phyloP scores from a whole-genome alignment of 2,113 vertebrate species.

The Sitta europaea region DNA sequence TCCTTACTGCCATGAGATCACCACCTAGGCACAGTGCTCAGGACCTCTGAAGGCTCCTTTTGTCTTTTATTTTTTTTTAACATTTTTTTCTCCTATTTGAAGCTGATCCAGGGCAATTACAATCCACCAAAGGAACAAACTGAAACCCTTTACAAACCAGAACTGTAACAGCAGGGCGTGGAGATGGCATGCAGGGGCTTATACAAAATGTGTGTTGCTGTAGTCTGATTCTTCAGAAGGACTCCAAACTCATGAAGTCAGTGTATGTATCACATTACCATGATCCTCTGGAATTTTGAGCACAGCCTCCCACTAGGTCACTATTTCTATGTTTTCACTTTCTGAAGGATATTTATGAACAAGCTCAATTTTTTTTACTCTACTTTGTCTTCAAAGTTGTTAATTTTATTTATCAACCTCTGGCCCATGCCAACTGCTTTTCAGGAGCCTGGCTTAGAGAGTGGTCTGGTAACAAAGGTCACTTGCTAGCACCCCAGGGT shows the following conservation, averaged over 20 bases:
- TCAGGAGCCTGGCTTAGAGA: neutral
- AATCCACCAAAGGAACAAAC: neutral
- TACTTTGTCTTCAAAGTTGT: neutral
- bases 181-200: neutral
- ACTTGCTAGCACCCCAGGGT: neutral
- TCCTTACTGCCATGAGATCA: constrained; percentile 28
- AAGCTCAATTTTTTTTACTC: neutral
- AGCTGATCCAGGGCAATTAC: neutral
- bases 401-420: neutral
- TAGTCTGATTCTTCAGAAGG: neutral
- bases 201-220: neutral
- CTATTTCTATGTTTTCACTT: neutral
- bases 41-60: neutral
- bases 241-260: neutral
- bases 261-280: neutral
- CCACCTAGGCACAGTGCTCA: neutral
- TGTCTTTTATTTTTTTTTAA: neutral
- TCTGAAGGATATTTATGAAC: neutral
- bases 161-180: accelerated
- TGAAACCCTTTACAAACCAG: neutral
- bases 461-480: neutral
- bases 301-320: neutral
- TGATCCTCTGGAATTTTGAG: neutral
- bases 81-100: neutral
- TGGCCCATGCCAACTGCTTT: neutral